These are phyloP conservation scores for Oostethus manadensis DNA, from an alignment of 2,113 vertebrate species.

Conservation along the genomic window DNA sequence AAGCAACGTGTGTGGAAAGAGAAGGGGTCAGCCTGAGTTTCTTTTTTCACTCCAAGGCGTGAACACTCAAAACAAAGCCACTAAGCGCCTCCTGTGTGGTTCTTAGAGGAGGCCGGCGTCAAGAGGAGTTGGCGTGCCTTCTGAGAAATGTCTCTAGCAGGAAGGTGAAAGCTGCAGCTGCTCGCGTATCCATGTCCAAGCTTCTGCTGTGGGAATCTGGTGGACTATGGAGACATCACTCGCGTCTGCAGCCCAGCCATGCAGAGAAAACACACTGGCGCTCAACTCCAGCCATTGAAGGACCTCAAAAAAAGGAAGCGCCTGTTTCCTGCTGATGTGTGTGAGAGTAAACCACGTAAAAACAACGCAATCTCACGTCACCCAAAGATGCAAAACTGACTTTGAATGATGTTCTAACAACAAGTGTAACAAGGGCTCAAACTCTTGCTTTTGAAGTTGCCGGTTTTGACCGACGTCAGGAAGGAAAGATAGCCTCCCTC, in stretches of 20 bases:
- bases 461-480: no score
- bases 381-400: constrained; percentile 3
- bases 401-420: no score
- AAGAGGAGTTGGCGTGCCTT: constrained; percentile 52
- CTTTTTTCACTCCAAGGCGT: constrained; percentile 26
- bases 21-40: constrained; percentile 32
- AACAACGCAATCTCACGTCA: constrained; percentile 48
- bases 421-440: no score
- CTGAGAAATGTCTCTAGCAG: constrained; percentile 30
- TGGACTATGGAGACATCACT: constrained; percentile 47
- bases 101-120: constrained; percentile 22
- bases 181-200: constrained; percentile 27
- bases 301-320: constrained; percentile 53
- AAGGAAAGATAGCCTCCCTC: no score
- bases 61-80: constrained; percentile 22
- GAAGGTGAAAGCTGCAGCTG: constrained; percentile 47
- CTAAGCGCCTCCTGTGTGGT: constrained; percentile 13
- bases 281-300: constrained; percentile 31
- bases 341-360: constrained; percentile 38
- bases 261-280: constrained; percentile 30
- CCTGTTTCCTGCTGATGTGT: constrained; percentile 71
- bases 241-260: constrained; percentile 19
- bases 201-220: constrained; percentile 11
- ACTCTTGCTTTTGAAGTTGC: no score
- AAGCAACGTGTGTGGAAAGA: constrained; percentile 40